Conservation (phyloP, 2,888 invertebrate genomes). For the Seladonia tumulorum region DNA sequence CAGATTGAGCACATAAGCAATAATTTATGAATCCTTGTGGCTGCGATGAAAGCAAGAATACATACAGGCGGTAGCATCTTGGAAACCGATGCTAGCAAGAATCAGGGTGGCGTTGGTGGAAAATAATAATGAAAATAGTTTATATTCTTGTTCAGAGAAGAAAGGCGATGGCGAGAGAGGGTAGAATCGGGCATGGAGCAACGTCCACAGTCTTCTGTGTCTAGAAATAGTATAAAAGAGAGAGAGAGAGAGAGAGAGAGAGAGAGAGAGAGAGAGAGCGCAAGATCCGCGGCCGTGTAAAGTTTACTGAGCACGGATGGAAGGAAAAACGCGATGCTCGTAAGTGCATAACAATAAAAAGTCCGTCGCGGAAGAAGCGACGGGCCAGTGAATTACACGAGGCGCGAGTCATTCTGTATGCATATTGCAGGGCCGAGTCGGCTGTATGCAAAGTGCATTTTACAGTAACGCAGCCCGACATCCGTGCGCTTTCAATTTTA, state of each 20-base stretch:
- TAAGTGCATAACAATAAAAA: conserved; percentile 67
- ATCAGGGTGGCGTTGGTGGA: neutral
- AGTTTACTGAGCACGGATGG: conserved; percentile 37
- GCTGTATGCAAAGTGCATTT: conserved; percentile 62
- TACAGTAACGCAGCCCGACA: conserved; percentile 54
- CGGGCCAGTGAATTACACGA: conserved; percentile 55
- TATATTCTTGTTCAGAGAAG: neutral
- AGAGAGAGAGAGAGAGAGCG: neutral
- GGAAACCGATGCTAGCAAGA: neutral
- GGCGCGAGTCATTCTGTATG: conserved; percentile 59
- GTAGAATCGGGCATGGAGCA: neutral
- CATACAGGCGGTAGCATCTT: neutral
- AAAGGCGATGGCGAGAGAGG: neutral
- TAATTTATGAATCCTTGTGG: neutral
- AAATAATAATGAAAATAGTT: neutral
- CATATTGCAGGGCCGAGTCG: conserved; percentile 41
- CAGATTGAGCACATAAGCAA: neutral
- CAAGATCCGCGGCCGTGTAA: conserved; percentile 14
- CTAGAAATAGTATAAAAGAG: neutral
- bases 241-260: neutral
- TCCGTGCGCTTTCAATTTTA: conserved; percentile 63
- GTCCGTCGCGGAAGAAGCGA: conserved; percentile 26
- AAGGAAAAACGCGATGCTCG: conserved; percentile 43
- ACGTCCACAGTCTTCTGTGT: neutral
- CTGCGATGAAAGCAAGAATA: neutral